Percentiles rank a stretch among this genome's conserved stretches.
These are phyloP conservation scores for Siniperca obscura DNA, from an alignment of 2,797 vertebrate genomes.

Conservation along the genomic window DNA sequence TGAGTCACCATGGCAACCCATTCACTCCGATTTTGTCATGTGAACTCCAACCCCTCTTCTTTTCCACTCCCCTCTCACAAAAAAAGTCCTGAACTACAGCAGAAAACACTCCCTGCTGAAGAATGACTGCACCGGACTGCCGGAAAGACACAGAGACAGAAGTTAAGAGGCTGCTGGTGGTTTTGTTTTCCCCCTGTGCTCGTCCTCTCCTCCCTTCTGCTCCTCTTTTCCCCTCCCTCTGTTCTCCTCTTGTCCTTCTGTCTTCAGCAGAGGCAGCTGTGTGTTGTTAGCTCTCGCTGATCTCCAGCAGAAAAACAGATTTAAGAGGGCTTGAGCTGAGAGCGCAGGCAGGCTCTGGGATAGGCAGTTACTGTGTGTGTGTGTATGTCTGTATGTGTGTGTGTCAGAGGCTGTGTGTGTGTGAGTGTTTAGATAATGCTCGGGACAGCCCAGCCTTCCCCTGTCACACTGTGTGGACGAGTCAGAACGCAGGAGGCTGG, in stretches of 20 bases:
- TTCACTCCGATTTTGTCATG: slow-evolving; percentile 84
- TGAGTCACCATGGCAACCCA: slow-evolving; percentile 93
- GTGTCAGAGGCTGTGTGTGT: slow-evolving; percentile 53
- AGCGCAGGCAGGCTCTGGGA: slow-evolving; percentile 63
- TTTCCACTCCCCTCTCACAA: slow-evolving; percentile 23
- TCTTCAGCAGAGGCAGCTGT: slow-evolving; percentile 67
- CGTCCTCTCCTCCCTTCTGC: slow-evolving; percentile 54
- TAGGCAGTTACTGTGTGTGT: slow-evolving; percentile 51
- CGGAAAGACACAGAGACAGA: slow-evolving; percentile 25
- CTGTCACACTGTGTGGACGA: slow-evolving; percentile 78
- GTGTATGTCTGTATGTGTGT: slow-evolving; percentile 50
- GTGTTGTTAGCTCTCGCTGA: slow-evolving; percentile 70
- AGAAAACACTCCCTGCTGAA: slow-evolving; percentile 47
- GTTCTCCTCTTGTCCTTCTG: slow-evolving; percentile 52
- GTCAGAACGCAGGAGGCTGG: slow-evolving; percentile 78
- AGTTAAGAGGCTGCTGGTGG: slow-evolving; percentile 62
- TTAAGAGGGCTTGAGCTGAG: slow-evolving; percentile 73
- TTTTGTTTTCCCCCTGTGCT: slow-evolving; percentile 40
- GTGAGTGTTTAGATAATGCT: slow-evolving; percentile 80
- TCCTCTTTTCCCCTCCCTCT: slow-evolving; percentile 46
- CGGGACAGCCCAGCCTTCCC: slow-evolving; percentile 82
- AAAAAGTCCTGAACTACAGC: slow-evolving; percentile 68
- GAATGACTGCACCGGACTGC: slow-evolving; percentile 48
- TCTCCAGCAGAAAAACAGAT: slow-evolving; percentile 80
- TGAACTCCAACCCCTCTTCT: slow-evolving; percentile 73